Percentiles rank a stretch among this genome's conserved stretches.
Evolutionary conservation across 1,140 invertebrate species (phyloP).

Genomic region (Drosophila simulans): DNA sequence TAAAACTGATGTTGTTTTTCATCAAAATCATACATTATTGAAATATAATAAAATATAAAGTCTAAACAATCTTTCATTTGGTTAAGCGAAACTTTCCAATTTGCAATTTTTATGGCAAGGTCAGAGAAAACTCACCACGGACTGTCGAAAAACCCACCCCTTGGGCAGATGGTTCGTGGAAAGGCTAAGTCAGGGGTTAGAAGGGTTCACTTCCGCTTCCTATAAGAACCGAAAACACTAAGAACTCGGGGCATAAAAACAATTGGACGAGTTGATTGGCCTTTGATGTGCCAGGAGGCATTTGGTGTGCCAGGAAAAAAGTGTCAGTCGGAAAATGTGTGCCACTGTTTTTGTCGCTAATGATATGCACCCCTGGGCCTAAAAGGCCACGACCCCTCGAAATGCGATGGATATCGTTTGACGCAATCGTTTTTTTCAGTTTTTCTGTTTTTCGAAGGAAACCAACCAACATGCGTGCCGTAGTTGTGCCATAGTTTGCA

Average conservation of each 20-base stretch:
- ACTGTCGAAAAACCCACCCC: slow-evolving; percentile 10
- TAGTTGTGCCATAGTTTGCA: slow-evolving; percentile 55
- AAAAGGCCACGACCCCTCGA: slow-evolving; percentile 28
- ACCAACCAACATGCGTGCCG: slow-evolving; percentile 73
- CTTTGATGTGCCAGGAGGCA: slow-evolving; percentile 68
- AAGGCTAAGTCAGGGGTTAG: slow-evolving; percentile 62
- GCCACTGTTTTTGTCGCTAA: slow-evolving; percentile 66
- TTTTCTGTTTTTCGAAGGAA: slow-evolving; percentile 63
- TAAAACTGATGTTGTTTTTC: too few relatives aligned
- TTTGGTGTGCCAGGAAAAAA: slow-evolving; percentile 46
- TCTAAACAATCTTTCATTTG: background rate
- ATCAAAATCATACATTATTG: too few relatives aligned
- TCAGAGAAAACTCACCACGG: slow-evolving; percentile 53
- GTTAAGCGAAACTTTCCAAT: background rate
- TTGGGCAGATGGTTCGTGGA: slow-evolving; percentile 42
- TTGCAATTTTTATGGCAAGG: slow-evolving; percentile 45
- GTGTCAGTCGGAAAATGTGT: slow-evolving; percentile 79
- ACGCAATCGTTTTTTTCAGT: slow-evolving; percentile 51
- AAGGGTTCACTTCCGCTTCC: slow-evolving; percentile 76
- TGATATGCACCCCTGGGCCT: slow-evolving; percentile 75
- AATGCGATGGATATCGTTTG: slow-evolving; percentile 57
- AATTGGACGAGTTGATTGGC: slow-evolving; percentile 73
- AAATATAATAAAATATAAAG: too few relatives aligned
- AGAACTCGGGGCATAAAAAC: slow-evolving; percentile 19
- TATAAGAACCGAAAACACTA: slow-evolving; percentile 53